Base-by-base conservation (phyloP, 35 echinoderm and acorn worm species). In the Apostichopus japonicus region DNA sequence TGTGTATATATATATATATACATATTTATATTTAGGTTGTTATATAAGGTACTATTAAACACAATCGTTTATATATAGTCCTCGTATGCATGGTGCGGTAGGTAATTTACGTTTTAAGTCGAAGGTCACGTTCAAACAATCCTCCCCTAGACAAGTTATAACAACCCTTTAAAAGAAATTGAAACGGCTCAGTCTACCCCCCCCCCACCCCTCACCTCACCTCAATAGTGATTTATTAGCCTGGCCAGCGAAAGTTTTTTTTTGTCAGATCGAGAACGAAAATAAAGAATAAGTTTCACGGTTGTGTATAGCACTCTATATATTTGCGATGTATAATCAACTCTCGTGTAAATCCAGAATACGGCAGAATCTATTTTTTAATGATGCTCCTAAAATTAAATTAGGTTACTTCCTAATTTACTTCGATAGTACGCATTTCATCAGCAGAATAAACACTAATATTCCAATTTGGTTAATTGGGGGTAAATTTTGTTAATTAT, bases 401-500 rank as follows among this genome's bases (percentile, higher is more conserved):
- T 91, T 91, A 91, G 70, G 53, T 22, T 53, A 52, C 84, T 79
- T 79, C 72, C 90, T 91, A 91, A 91, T 91, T 91, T 78, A 58
- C 72, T 25, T 59, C 77, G 70, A 78, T 53, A 91, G 90, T 59
- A 55, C 44, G 90, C 90, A 91, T 91, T 91, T 91, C 90, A 91
- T 91, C 90, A 59, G 76, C 53, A 91, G 76, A 79, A 91, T 91
- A 91, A 91, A 91, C 90, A 91, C 90, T 91, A 91, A 91, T 91
- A 91, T 91, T 59, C 90, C 90, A 91, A 91, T 91, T 91, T 91
- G 90, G 90, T 77, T 91, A 91, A 91, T 91, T 91, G 90, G 72
- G 90, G 90, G 90, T 91, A 91, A 91, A 91, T 79, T 91, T 91
- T 79, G 54, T 79, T 91, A 91, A 91, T 91, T 91, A 91, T 58